Conservation (phyloP, 2,888 invertebrate genomes). For the Pseudoips prasinana region DNA sequence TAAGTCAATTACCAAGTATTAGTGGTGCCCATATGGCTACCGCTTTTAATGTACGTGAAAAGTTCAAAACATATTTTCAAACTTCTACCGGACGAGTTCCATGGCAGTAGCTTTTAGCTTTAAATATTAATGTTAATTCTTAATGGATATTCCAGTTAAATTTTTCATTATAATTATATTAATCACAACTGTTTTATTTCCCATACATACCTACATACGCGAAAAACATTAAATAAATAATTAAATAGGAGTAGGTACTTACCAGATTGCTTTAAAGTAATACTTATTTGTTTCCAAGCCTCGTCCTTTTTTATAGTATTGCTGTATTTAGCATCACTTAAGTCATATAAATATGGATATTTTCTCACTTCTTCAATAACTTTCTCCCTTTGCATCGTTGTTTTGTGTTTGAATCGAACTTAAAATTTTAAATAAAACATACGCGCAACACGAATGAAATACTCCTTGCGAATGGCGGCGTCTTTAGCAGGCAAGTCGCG, state of each 20-base stretch:
- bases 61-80: slow-evolving; percentile 24
- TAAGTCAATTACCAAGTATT: slow-evolving; percentile 23
- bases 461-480: slow-evolving; percentile 14
- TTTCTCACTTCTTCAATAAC: slow-evolving; percentile 30
- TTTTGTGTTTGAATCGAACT: slow-evolving; percentile 20
- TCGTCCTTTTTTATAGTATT: slow-evolving; percentile 22
- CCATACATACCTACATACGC: slow-evolving; percentile 19
- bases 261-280: slow-evolving; percentile 18
- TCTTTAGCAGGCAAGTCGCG: slow-evolving; percentile 17
- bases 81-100: slow-evolving; percentile 23
- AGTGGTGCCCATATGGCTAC: slow-evolving; percentile 18
- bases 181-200: slow-evolving; percentile 19
- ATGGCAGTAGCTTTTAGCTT: slow-evolving; percentile 20
- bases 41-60: slow-evolving; percentile 22
- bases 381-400: slow-evolving; percentile 18
- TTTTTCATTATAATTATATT: slow-evolving; percentile 17
- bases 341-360: slow-evolving; percentile 29
- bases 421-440: slow-evolving; percentile 18
- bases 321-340: slow-evolving; percentile 19
- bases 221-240: slow-evolving; percentile 14
- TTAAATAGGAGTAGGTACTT: slow-evolving; percentile 21
- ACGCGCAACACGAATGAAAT: slow-evolving; percentile 17
- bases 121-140: slow-evolving; percentile 16
- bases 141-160: slow-evolving; percentile 17
- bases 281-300: slow-evolving; percentile 23